phyloP scores from a whole-genome alignment of 2,113 vertebrate species.

The Dascyllus trimaculatus region DNA sequence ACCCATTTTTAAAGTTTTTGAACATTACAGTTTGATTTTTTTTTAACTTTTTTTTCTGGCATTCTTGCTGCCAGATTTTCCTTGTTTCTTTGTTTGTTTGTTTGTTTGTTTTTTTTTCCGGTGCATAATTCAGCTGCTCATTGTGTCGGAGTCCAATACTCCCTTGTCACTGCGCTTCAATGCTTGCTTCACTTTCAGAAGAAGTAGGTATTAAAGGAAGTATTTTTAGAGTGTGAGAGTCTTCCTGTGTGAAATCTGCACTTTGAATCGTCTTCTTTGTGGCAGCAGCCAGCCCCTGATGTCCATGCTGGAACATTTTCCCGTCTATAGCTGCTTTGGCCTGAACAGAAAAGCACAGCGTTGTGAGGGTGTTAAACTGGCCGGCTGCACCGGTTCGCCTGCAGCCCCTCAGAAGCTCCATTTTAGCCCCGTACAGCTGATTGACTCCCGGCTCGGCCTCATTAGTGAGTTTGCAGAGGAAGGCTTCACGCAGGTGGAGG shows the following conservation, averaged over 20 bases:
- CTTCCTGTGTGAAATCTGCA: background rate
- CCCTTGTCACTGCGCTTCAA: conserved; percentile 1
- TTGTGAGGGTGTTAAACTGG: conserved; percentile 23
- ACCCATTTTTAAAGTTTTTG: too few species aligned
- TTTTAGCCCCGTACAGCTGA: conserved; percentile 54
- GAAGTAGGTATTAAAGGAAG: background rate
- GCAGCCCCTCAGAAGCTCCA: conserved; percentile 21
- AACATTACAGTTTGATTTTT: too few species aligned
- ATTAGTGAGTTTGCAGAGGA: conserved; percentile 59
- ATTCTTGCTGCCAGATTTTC: too few species aligned
- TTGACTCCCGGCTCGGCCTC: conserved; percentile 60
- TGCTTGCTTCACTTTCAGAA: conserved; percentile 21
- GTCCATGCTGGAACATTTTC: background rate
- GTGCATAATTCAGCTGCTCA: background rate
- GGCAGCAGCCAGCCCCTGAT: background rate
- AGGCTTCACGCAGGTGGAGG: conserved; percentile 36
- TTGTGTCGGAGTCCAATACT: background rate
- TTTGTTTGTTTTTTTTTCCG: too few species aligned
- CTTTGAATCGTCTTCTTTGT: background rate
- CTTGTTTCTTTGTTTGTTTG: too few species aligned
- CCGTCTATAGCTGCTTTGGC: background rate
- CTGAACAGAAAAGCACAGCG: background rate
- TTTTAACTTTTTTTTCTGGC: too few species aligned
- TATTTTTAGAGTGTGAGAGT: background rate
- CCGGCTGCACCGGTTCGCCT: conserved; percentile 11